Base-by-base conservation (phyloP, 2,113 vertebrate genomes). In the Entomyzon cyanotis region DNA sequence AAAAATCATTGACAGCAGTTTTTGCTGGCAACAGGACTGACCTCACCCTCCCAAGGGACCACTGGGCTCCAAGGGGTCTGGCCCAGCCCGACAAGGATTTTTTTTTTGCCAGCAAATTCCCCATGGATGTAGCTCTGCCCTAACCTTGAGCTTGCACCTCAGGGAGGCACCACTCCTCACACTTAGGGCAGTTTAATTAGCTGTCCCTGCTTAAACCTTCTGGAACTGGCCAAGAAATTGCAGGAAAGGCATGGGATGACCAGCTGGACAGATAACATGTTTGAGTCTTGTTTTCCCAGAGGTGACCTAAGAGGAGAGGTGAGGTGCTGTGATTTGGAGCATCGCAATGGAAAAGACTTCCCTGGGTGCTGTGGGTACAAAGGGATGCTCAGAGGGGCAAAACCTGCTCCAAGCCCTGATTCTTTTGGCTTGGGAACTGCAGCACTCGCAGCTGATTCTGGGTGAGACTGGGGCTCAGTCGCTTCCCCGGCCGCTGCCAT, bases 311-410 rank as follows among this genome's bases (percentile, higher is more conserved):
- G 33, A n/a, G 2, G 3, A 87, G 42, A 73, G 53, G 21, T 0
- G 0, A 81, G 39, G 17, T 33, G n/a, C 55, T 33, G 7, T 12
- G 44, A 27, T 50, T 20, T 49, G 60, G 42, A 87, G n/a, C 42
- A 7, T 0, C 0, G 1, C 0, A 37, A 37, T 37, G 37, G 37
- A 37, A 37, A 37, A 44, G 18, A 12, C 16, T 30, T 39, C 22
- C 33, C 70, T 39, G 70, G n/a, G 42, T 0, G 0, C 75, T 58
- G 9, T 15, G 23, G 37, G 49, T 28, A 89, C 58, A 25, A 23
- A 41, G 21, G 25, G 71, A 7, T 31, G 22, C 42, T 70, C 14
- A 5, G 47, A 58, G 35, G 19, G 6, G 15, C 16, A 69, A 64
- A 70, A 46, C 39, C 41, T 10, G 1, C 19, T 28, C 33, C 46